Base-by-base conservation (phyloP, 2,113 vertebrate species). In the Tichodroma muraria region DNA sequence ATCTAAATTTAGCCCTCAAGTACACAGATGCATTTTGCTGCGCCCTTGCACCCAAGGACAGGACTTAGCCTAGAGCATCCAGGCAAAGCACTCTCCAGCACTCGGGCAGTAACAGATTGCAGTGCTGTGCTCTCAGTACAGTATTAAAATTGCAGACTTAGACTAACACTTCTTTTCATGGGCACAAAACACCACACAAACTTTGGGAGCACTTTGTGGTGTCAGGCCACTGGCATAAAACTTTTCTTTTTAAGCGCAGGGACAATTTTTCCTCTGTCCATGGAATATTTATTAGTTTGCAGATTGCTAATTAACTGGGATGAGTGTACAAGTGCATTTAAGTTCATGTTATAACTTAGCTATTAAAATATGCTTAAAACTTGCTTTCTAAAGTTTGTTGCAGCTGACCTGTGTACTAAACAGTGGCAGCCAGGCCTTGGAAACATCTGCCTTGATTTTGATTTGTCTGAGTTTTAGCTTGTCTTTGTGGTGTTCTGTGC, bases 41-140 rank as follows among this genome's bases (percentile, higher is more conserved):
- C 11, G 75, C 66, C 70, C 88, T 91, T 89, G 88, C 40, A 59
- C 42, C 82, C 80, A 83, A 96, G 92, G 92, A 85, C 88, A 59
- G 82, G 88, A 35, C 21, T 59, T 54, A 38, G 54, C 88, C 85
- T 54, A 9, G 64, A 83, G 82, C 72, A 78, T 73, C 38, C 13
- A 50, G 44, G 52, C 70, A 91, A 22, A 91, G 49, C 54, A 6
- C 50, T 88, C 53, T 52, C 28, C 66, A 68, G 57, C 0, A 2
- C 85, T 59, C 49, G 61, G 59, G 50, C 69, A 73, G 60, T 35
- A 59, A 38, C 64, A 91, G 85, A 83, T 59, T 91, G 42, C 68
- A 77, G n/a, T 5, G 3, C 50, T 54, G 16, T 8, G n/a, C 70
- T 45, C 23, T 69, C 75, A 47, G 63, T 20, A 8, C 37, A 50